Evolutionary conservation across 2,797 vertebrate genomes (phyloP), one percentile per base, ranked within the genome.

Genomic region (Sebastes dallii): DNA sequence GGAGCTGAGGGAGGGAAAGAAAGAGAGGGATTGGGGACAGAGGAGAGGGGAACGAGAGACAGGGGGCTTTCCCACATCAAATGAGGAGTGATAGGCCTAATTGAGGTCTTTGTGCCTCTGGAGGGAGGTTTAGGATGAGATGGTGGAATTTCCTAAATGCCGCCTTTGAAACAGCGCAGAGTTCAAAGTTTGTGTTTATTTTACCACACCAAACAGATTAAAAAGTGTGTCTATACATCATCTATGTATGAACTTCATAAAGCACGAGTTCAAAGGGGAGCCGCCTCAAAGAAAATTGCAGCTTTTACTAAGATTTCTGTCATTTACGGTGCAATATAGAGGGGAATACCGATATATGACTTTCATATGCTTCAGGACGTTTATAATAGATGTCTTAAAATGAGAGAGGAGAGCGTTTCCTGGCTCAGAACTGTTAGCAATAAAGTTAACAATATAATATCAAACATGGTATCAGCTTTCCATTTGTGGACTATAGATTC

Each of bases 1-100:
- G 85, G 82, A 81, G 86, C 81, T 60, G 81, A 82, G 86, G 84
- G 85, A 74, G 66, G 72, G 16, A 91, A 85, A 91, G 89, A 89
- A 91, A 89, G 89, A 81, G 80, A 80, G 30, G 81, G 90, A 93
- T 89, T 85, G 91, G 84, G 85, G 89, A 87, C 69, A 75, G 82
- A 87, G 71, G 78, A 87, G 93, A 93, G 46, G 92, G 88, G 92
- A 91, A 88, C 46, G 87, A 91, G 91, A 91, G 89, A 90, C 84
- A 77, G 87, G 95, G 95, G 94, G 94, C 90, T 95, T 95, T 95
- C 95, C 95, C 95, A 96, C 95, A 96, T 96, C 95, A 96, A 95
- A 96, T 96, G 88, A 94, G 92, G 81, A 92, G 88, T 88, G 94
- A 94, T 93, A 92, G 89, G 92, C 91, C 93, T 96, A 95, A 94